Evolutionary conservation across 1,140 invertebrate species (phyloP).

Genomic region (Nasonia giraulti): DNA sequence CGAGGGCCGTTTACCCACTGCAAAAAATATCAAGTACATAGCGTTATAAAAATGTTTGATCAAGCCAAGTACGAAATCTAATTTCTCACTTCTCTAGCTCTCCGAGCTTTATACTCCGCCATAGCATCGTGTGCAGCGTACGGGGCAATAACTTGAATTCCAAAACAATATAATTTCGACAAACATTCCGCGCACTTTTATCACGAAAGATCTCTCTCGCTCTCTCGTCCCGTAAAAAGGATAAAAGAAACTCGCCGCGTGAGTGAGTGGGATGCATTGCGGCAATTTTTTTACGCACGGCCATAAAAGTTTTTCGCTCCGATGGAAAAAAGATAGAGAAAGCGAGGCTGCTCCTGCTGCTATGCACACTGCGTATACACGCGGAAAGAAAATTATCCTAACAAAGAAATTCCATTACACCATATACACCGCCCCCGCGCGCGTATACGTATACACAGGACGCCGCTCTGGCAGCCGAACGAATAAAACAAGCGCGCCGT

Average conservation of each 20-base stretch:
- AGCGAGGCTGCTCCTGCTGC: not conserved
- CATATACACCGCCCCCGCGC: conserved; percentile 3
- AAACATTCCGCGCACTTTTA: not conserved
- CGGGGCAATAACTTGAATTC: not conserved
- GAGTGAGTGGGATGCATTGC: not conserved
- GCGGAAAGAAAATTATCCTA: conserved; percentile 44
- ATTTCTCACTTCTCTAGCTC: not conserved
- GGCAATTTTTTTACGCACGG: conserved; percentile 26
- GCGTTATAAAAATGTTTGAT: not conserved
- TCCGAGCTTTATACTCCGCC: not conserved
- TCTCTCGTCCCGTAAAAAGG: not conserved
- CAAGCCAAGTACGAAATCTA: not conserved
- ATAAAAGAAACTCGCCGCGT: conserved; percentile 29
- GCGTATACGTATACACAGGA: not conserved
- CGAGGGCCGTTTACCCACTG: no score
- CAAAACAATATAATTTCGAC: conserved; percentile 29
- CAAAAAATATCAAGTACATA: no score
- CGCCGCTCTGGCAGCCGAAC: not conserved
- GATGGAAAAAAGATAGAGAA: not conserved
- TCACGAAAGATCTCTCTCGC: conserved; percentile 14
- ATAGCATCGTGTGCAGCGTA: no score
- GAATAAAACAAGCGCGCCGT: not conserved
- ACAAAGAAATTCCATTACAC: conserved; percentile 44
- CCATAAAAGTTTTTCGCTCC: conserved; percentile 37
- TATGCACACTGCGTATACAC: no score